Evolutionary conservation across 2,797 vertebrate genomes (phyloP).

Genomic region (Coracias cyanogaster): DNA sequence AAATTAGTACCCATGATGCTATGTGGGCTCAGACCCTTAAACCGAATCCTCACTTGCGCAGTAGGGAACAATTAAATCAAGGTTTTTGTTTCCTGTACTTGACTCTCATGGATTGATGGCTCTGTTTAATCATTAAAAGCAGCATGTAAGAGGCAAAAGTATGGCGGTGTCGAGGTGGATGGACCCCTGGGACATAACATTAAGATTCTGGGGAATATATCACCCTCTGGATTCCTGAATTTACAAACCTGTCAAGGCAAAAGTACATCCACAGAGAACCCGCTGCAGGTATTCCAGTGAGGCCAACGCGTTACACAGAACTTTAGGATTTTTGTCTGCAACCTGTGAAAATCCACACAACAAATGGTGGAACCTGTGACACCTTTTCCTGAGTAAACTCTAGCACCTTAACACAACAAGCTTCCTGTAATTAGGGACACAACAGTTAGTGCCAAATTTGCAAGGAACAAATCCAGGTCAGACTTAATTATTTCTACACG

Average conservation of each 20-base stretch:
- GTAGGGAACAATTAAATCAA: conserved; percentile 7
- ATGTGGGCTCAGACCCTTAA: conserved; percentile 16
- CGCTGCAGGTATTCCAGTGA: background rate
- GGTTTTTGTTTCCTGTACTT: background rate
- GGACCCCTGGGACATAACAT: accelerated
- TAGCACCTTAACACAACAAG: background rate
- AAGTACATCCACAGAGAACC: background rate
- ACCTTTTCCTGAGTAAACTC: background rate
- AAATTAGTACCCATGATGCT: conserved; percentile 23
- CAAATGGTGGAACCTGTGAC: conserved; percentile 10
- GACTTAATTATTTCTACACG: background rate
- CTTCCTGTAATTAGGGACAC: background rate
- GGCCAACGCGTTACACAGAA: background rate
- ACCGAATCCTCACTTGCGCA: background rate
- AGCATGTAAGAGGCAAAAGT: background rate
- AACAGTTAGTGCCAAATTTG: background rate
- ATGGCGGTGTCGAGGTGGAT: background rate
- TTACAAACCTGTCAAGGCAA: background rate
- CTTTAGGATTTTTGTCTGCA: background rate
- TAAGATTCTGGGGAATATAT: background rate
- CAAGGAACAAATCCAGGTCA: background rate
- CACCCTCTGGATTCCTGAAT: background rate
- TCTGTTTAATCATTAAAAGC: conserved; percentile 20
- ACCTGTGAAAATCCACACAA: conserved; percentile 7
- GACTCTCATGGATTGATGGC: background rate